These are phyloP conservation scores for Larimichthys crocea DNA, from an alignment of 2,113 vertebrate genomes.

Conservation along the genomic window DNA sequence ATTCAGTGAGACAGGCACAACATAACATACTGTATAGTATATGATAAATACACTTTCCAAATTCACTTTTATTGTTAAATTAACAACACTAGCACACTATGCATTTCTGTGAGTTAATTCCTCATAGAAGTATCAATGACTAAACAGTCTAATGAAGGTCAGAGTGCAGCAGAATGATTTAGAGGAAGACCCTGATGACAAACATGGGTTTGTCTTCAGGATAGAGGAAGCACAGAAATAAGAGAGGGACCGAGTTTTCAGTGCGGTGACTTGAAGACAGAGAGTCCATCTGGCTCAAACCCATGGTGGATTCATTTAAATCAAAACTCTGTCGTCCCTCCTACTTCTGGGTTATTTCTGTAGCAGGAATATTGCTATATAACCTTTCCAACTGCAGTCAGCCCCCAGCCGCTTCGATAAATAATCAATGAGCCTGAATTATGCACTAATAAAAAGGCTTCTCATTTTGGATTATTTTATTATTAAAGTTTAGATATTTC, in stretches of 20 bases:
- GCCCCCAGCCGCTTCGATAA: constrained; percentile 64
- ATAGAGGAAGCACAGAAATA: not conserved
- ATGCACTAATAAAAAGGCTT: constrained; percentile 77
- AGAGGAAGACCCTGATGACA: not conserved
- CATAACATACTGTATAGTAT: too few species aligned
- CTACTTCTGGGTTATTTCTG: constrained; percentile 63
- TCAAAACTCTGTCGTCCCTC: constrained; percentile 23
- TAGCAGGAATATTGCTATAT: constrained; percentile 54
- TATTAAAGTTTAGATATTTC: constrained; percentile 71
- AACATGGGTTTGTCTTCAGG: not conserved
- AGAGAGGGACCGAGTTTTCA: not conserved
- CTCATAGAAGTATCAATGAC: constrained; percentile 18
- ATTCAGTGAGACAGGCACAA: too few species aligned
- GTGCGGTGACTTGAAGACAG: constrained; percentile 8
- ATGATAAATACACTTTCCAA: too few species aligned
- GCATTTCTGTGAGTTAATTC: not conserved
- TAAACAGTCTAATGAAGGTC: not conserved
- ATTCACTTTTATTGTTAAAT: not conserved
- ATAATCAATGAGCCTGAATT: constrained; percentile 79
- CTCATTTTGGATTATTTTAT: constrained; percentile 73
- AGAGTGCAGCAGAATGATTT: constrained; percentile 28
- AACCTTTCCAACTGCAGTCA: constrained; percentile 70
- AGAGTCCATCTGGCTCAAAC: constrained; percentile 16
- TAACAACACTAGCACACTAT: not conserved
- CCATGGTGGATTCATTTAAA: constrained; percentile 45